phyloP scores from a whole-genome alignment of 2,797 vertebrate species.

The Leuciscus waleckii region DNA sequence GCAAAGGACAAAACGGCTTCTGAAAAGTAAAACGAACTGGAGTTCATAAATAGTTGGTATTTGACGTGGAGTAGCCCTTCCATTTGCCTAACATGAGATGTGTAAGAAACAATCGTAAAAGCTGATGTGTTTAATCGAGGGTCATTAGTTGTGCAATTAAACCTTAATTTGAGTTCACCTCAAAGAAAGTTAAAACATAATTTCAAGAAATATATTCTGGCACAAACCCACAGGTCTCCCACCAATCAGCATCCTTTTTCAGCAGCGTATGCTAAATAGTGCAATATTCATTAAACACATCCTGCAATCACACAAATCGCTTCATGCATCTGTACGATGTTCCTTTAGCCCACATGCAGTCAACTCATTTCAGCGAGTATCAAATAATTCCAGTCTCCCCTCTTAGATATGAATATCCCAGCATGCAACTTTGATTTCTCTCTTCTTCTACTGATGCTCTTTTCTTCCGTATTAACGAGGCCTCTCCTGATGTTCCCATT shows the following conservation, averaged over 20 bases:
- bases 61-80: background rate
- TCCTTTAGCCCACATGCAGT: slow-evolving; percentile 40
- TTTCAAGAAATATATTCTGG: slow-evolving; percentile 2
- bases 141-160: background rate
- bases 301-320: slow-evolving; percentile 15
- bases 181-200: slow-evolving; percentile 1
- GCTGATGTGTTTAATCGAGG: background rate
- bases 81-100: background rate
- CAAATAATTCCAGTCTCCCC: slow-evolving; percentile 36
- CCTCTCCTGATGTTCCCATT: slow-evolving; percentile 38
- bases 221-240: slow-evolving; percentile 10
- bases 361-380: slow-evolving; percentile 36
- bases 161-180: slow-evolving; percentile 18
- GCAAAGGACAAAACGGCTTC: background rate
- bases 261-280: background rate
- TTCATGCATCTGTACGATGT: slow-evolving; percentile 24
- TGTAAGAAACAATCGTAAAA: slow-evolving; percentile 11
- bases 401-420: slow-evolving; percentile 45
- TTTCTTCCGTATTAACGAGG: slow-evolving; percentile 45
- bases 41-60: background rate
- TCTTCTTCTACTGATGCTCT: slow-evolving; percentile 47
- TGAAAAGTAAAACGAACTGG: slow-evolving; percentile 2
- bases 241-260: slow-evolving; percentile 19
- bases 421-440: slow-evolving; percentile 51
- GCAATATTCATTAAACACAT: slow-evolving; percentile 37